A percentile compares a stretch with the other conserved stretches of the same genome.
phyloP scores from a whole-genome alignment of 30 jellyfish, hydroid and myxozoan species.

The Aurelia sp. region DNA sequence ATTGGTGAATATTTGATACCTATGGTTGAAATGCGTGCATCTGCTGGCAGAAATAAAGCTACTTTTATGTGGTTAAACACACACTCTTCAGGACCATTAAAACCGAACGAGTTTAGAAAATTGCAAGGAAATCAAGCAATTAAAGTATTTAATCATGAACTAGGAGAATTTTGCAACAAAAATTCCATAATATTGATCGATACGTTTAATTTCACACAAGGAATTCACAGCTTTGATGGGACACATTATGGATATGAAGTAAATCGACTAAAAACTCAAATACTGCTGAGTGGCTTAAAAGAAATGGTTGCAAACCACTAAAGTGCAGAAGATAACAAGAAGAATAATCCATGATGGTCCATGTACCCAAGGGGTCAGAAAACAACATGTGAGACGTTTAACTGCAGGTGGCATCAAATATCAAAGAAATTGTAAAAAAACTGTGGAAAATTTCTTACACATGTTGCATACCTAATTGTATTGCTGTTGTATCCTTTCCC shows the following conservation, averaged over 20 bases:
- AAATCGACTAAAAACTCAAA: conserved; percentile 70
- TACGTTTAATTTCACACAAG: conserved; percentile 83
- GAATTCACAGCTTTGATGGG: conserved; percentile 96
- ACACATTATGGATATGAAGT: conserved; percentile 94
- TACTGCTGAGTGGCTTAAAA: conserved; percentile 69
- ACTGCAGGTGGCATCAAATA: too few relatives aligned
- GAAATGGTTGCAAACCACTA: neutral
- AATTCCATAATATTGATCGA: conserved; percentile 66
- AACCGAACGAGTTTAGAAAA: conserved; percentile 79
- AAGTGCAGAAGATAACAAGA: neutral
- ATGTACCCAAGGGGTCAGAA: too few relatives aligned
- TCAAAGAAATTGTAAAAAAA: too few relatives aligned
- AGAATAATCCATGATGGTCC: neutral
- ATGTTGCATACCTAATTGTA: too few relatives aligned
- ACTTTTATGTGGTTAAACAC: conserved; percentile 85
- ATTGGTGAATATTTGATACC: conserved; percentile 65
- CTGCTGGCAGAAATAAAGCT: conserved; percentile 3
- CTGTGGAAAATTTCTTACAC: too few relatives aligned
- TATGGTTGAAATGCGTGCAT: conserved; percentile 27
- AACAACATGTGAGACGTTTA: too few relatives aligned
- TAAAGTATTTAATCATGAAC: conserved; percentile 31
- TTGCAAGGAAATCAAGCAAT: conserved; percentile 77
- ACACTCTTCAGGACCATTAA: conserved; percentile 89
- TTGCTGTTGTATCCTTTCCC: too few relatives aligned
- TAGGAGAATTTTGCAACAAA: conserved; percentile 60